Base-by-base conservation (phyloP, 1,140 invertebrate genomes). In the Caenorhabditis inopinata region DNA sequence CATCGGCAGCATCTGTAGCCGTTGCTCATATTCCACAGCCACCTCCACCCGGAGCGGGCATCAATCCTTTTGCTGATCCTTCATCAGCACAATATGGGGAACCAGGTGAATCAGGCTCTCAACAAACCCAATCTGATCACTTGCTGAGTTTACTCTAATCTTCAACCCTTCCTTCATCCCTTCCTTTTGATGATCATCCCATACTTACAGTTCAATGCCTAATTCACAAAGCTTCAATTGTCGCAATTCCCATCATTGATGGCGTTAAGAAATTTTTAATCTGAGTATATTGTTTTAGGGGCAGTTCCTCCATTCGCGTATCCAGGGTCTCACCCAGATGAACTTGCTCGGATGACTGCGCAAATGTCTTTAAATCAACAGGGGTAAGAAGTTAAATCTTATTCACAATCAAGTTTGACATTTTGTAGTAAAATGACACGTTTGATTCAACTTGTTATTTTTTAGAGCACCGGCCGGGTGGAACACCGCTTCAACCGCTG, bases 21-120 rank as follows among this genome's bases (percentile, higher is more conserved):
- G 74, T 42, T 12, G 53, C 53, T 58, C 73, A 46, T 77, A 58
- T 78, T 78, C 74, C 78, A 80, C 35, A 58, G 18, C 11, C 51
- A 23, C 27, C 51, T 58, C 51, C 51, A 6, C 12, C 51, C 12
- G 51, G 51, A n/a, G 25, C 27, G 3, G 51, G 27, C 6, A 29
- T 18, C 32, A 68, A 68, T 21, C 58, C 58, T 32, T 68, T 68
- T 21, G 58, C 58, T 42, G 58, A 68, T 68, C 42, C 79, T 18
- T 18, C 74, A 29, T 18, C 14, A 1, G 45, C 35, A 78, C 77
- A 32, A 3, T 80, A 58, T 27, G 79, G 79, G 21, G 51, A 78
- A 78, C 25, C 75, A 48, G 47, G 79, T 80, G 51, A 76, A 53
- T 68, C 51, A 29, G n/a, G 25, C 68, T 78, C 14, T 4, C 32